These are phyloP conservation scores for Trichogramma evanescens DNA, from an alignment of 2,888 invertebrate genomes.

Conservation along the genomic window DNA sequence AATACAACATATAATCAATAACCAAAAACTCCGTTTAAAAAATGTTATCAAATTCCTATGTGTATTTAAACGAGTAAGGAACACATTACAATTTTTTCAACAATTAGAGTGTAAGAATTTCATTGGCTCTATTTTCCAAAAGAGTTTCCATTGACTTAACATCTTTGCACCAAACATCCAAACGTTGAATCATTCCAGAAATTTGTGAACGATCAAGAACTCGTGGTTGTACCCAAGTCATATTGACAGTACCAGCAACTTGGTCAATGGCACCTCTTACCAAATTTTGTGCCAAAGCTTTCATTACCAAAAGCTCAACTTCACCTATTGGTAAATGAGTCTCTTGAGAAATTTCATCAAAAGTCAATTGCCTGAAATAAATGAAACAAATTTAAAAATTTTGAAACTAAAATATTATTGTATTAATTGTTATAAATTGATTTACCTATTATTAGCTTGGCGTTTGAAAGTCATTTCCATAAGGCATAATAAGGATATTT, in stretches of 20 bases:
- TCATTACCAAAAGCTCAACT: conserved; percentile 95
- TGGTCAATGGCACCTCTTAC: conserved; percentile 94
- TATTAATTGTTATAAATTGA: not conserved
- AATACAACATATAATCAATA: not conserved
- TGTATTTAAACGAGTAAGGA: conserved; percentile 15
- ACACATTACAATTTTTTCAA: conserved; percentile 7
- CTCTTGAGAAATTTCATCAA: conserved; percentile 81
- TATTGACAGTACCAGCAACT: conserved; percentile 66
- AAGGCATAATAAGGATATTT: conserved; percentile 88
- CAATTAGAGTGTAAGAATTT: conserved; percentile 64
- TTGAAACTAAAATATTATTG: not conserved
- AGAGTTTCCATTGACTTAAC: conserved; percentile 67
- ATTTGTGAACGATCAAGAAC: conserved; percentile 67
- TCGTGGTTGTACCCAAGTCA: conserved; percentile 82
- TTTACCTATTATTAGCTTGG: conserved; percentile 69
- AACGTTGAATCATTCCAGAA: conserved; percentile 62
- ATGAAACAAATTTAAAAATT: not conserved
- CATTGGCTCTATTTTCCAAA: conserved; percentile 67
- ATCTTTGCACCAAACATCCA: conserved; percentile 69
- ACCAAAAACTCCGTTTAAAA: not conserved
- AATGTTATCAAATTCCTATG: conserved; percentile 6
- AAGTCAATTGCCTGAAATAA: conserved; percentile 63
- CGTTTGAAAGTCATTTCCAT: conserved; percentile 99
- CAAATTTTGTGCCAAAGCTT: conserved; percentile 88
- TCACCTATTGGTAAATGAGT: conserved; percentile 77